phyloP scores from a whole-genome alignment of 2,797 vertebrate species.

The Myiotriccus ornatus region DNA sequence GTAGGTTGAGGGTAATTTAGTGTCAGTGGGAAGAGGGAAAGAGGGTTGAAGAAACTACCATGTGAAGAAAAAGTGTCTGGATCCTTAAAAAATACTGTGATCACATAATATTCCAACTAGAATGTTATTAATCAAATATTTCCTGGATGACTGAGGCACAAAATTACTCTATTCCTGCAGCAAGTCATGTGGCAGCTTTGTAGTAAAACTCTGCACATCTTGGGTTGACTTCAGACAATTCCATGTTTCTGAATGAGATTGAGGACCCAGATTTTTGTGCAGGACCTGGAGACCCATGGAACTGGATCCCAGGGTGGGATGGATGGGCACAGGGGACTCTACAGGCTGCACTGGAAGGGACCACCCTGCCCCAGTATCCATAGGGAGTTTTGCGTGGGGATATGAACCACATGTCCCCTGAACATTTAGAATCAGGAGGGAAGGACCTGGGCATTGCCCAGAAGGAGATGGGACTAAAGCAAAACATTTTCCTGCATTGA shows the following conservation, averaged over 20 bases:
- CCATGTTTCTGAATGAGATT: neutral
- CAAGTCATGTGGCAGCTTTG: neutral
- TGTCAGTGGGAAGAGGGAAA: neutral
- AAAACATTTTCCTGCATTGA: neutral
- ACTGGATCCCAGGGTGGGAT: too few species aligned
- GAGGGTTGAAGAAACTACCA: neutral
- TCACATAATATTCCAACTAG: neutral
- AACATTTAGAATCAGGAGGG: rapidly evolving
- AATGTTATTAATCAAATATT: neutral
- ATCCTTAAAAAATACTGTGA: neutral
- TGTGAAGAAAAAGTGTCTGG: neutral
- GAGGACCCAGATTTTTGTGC: neutral
- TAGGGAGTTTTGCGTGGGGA: neutral
- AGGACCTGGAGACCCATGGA: rapidly evolving
- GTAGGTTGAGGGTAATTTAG: neutral
- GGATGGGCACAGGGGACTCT: neutral
- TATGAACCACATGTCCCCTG: rapidly evolving
- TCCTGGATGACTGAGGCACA: neutral
- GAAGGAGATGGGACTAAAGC: rapidly evolving
- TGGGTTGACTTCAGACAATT: neutral
- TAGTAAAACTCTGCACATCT: neutral
- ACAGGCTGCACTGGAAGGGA: neutral
- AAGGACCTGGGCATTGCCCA: too few species aligned
- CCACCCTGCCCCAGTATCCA: neutral
- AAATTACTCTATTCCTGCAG: neutral